Conservation (phyloP, 2,888 invertebrate genomes). For the Girardia tigrina region DNA sequence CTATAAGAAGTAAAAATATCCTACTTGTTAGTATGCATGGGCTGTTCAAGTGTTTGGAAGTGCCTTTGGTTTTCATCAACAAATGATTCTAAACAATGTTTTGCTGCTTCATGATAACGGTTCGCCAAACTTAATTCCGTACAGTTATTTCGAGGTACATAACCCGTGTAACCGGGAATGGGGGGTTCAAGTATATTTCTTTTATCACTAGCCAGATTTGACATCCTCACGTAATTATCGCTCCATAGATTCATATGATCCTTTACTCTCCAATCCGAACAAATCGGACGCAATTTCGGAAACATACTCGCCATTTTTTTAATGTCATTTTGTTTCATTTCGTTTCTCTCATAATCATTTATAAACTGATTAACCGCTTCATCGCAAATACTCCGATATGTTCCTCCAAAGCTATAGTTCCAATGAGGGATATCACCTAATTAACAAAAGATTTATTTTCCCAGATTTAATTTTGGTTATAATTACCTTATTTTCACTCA, state of each 20-base stretch:
- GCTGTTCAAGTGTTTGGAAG: background rate
- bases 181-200: constrained; percentile 45
- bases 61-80: constrained; percentile 39
- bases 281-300: constrained; percentile 44
- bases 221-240: background rate
- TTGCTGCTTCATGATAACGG: constrained; percentile 44
- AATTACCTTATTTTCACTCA: too few species aligned
- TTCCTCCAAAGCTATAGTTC: constrained; percentile 48
- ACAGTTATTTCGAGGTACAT: constrained; percentile 45
- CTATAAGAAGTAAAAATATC: background rate
- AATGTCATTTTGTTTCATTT: constrained; percentile 41
- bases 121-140: constrained; percentile 48
- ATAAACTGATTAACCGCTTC: constrained; percentile 45
- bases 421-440: constrained; percentile 48
- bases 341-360: constrained; percentile 41
- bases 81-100: constrained; percentile 45
- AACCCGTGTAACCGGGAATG: constrained; percentile 50
- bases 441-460: too few species aligned
- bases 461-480: too few species aligned
- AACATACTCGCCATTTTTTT: constrained; percentile 40
- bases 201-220: constrained; percentile 41
- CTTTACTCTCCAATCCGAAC: constrained; percentile 43
- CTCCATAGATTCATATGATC: constrained; percentile 41
- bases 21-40: constrained; percentile 1
- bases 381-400: constrained; percentile 49